phyloP scores from a whole-genome alignment of 2,797 vertebrate genomes.

The Sparidentex hasta region DNA sequence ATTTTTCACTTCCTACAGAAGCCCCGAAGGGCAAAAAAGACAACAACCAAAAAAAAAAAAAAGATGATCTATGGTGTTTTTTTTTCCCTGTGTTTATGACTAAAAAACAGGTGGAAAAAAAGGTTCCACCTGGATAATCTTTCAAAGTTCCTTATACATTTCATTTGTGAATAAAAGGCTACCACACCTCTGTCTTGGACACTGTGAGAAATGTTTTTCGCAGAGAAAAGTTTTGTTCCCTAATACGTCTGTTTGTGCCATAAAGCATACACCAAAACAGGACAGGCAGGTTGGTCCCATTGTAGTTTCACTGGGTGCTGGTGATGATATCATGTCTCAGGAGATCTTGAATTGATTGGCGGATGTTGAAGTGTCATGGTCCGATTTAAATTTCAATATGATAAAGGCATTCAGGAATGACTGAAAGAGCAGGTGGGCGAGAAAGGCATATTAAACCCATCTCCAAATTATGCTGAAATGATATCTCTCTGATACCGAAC shows the following conservation, averaged over 20 bases:
- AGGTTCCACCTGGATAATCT: too few species aligned
- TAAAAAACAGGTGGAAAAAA: too few species aligned
- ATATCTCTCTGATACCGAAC: background rate
- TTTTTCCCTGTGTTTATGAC: too few species aligned
- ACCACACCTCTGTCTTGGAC: background rate
- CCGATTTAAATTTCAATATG: slow-evolving; percentile 1
- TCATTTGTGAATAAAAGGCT: too few species aligned
- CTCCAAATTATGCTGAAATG: slow-evolving; percentile 14
- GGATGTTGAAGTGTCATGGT: background rate
- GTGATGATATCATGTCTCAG: background rate
- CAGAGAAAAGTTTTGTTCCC: background rate
- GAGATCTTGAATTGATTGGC: slow-evolving; percentile 2
- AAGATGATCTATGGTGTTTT: too few species aligned
- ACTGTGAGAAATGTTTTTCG: background rate
- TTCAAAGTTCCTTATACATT: too few species aligned
- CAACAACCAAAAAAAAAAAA: too few species aligned
- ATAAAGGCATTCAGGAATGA: slow-evolving; percentile 1
- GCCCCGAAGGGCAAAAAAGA: too few species aligned
- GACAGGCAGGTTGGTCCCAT: background rate
- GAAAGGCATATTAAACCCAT: background rate
- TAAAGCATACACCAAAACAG: too few species aligned
- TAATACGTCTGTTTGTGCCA: background rate
- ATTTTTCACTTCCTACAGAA: background rate
- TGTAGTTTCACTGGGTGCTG: background rate
- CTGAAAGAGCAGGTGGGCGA: background rate